A percentile compares a stretch with the other conserved stretches of the same genome.
Conservation (phyloP, 1,140 invertebrate species). For the Littorina saxatilis region DNA sequence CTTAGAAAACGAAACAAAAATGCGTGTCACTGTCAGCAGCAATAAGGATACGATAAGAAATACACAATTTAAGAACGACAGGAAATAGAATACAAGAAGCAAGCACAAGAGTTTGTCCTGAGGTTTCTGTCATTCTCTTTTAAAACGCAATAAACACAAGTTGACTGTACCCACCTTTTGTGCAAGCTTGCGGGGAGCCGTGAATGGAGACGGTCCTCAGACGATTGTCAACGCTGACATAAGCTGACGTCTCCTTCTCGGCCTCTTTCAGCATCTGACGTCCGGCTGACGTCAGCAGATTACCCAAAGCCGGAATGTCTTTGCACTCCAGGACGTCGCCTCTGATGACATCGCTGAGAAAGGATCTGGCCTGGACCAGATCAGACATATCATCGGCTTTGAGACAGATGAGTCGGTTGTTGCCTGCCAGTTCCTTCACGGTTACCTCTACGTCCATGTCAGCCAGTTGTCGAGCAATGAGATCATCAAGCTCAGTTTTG, state of each 20-base stretch:
- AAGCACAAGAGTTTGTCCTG: too few species aligned
- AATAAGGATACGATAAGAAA: too few species aligned
- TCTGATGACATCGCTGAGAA: slow-evolving; percentile 44
- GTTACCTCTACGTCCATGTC: not conserved
- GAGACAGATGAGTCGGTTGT: slow-evolving; percentile 44
- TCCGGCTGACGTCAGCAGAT: slow-evolving; percentile 55
- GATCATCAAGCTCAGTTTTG: slow-evolving; percentile 38
- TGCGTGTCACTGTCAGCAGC: too few species aligned
- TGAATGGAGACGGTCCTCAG: slow-evolving; percentile 52
- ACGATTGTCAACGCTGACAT: slow-evolving; percentile 55
- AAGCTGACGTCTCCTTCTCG: slow-evolving; percentile 45
- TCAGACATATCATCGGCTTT: slow-evolving; percentile 40
- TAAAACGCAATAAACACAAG: too few species aligned
- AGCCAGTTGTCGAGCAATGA: not conserved
- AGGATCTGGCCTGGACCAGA: slow-evolving; percentile 42
- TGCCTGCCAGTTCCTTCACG: slow-evolving; percentile 34
- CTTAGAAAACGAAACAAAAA: too few species aligned
- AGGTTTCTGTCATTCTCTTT: too few species aligned
- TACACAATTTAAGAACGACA: too few species aligned
- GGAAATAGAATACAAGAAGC: too few species aligned
- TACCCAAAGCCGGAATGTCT: not conserved
- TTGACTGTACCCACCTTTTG: not conserved
- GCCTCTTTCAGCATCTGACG: slow-evolving; percentile 44
- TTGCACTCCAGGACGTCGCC: slow-evolving; percentile 52
- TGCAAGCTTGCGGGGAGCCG: slow-evolving; percentile 40